A percentile compares a stretch with the other conserved stretches of the same genome.
Conservation (phyloP, 2,113 vertebrate species). For the Sigmodon hispidus region DNA sequence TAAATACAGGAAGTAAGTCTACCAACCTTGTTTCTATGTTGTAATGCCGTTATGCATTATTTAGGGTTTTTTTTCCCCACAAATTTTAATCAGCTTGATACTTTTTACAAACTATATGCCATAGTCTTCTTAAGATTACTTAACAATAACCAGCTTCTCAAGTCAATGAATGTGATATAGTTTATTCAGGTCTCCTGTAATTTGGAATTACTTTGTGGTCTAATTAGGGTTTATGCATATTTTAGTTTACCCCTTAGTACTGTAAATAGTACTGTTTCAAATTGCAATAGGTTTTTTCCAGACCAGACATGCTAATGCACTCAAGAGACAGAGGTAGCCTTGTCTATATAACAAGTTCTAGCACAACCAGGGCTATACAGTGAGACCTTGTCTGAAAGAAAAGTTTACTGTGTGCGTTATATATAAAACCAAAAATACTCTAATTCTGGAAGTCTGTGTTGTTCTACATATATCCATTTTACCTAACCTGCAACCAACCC, state of each 20-base stretch:
- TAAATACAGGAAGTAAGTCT: background rate
- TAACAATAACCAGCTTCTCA: slow-evolving; percentile 14
- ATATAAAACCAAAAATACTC: slow-evolving; percentile 4
- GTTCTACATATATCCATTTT: background rate
- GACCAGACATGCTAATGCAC: background rate
- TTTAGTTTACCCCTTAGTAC: background rate
- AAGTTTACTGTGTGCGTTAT: background rate
- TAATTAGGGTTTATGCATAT: background rate
- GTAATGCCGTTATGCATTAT: background rate
- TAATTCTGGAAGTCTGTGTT: background rate
- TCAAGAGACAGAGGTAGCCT: background rate
- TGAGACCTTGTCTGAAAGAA: background rate
- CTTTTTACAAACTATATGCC: background rate
- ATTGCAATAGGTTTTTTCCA: background rate
- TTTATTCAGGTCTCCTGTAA: background rate
- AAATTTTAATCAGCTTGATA: slow-evolving; percentile 22
- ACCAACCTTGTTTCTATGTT: background rate
- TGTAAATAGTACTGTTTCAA: slow-evolving; percentile 12
- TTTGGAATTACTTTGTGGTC: background rate
- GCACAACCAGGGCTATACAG: background rate
- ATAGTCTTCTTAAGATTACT: background rate
- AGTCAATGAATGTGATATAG: background rate
- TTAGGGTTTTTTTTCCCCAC: background rate
- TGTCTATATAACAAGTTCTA: background rate
- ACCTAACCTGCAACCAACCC: background rate